phyloP scores from a whole-genome alignment of 1,140 invertebrate genomes.

The Hylyphantes graminicola region DNA sequence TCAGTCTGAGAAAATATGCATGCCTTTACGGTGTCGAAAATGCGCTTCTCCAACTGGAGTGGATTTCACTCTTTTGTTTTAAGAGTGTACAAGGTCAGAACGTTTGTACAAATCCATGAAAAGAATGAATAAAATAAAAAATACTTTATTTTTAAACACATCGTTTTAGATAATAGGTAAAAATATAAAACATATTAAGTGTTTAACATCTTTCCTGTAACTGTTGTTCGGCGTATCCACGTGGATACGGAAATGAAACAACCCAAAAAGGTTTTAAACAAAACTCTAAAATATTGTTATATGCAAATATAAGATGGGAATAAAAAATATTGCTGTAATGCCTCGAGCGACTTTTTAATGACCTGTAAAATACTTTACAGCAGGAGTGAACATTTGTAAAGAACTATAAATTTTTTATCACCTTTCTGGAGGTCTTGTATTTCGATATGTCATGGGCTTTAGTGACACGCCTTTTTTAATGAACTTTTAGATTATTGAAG shows the following conservation, averaged over 20 bases:
- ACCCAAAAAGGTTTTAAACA: constrained; percentile 23
- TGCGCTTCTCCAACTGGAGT: too few relatives aligned
- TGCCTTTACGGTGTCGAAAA: too few relatives aligned
- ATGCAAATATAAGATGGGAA: constrained; percentile 3
- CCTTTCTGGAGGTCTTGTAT: neutral
- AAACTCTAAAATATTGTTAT: constrained; percentile 17
- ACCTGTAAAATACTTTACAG: constrained; percentile 18
- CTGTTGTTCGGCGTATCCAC: constrained; percentile 1
- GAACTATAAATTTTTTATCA: constrained; percentile 16
- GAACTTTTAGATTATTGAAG: neutral
- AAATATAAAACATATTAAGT: too few relatives aligned
- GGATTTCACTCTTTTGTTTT: too few relatives aligned
- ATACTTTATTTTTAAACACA: too few relatives aligned
- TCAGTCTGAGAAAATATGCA: too few relatives aligned
- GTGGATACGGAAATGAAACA: constrained; percentile 20
- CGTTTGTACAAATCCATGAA: too few relatives aligned
- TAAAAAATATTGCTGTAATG: neutral
- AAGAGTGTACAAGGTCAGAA: too few relatives aligned
- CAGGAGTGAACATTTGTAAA: too few relatives aligned
- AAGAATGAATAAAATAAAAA: too few relatives aligned
- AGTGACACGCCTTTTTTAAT: constrained; percentile 19
- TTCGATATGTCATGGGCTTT: neutral
- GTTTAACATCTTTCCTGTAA: neutral
- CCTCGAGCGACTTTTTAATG: constrained; percentile 14
- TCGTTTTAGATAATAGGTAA: too few relatives aligned